phyloP scores from a whole-genome alignment of 1,140 invertebrate genomes.

The Saccostrea cuccullata region DNA sequence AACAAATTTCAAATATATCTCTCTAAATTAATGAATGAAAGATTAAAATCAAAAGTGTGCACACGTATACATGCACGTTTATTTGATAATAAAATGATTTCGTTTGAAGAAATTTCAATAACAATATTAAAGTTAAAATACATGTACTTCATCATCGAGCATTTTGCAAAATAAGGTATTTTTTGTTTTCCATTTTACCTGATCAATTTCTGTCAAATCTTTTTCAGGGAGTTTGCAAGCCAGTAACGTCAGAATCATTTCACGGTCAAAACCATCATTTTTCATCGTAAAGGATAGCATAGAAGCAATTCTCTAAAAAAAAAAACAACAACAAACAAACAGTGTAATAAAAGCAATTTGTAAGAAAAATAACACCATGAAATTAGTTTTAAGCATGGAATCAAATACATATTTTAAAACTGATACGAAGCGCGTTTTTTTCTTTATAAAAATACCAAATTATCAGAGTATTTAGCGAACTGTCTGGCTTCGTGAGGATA shows the following conservation, averaged over 20 bases:
- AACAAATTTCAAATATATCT: not conserved
- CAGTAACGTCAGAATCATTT: not conserved
- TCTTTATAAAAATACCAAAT: too few species aligned
- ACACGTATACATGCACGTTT: not conserved
- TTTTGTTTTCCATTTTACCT: not conserved
- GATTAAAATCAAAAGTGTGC: not conserved
- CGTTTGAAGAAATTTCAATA: too few species aligned
- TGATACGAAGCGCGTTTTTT: too few species aligned
- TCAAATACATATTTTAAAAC: too few species aligned
- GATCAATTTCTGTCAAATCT: conserved; percentile 17
- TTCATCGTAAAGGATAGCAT: not conserved
- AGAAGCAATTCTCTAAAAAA: not conserved
- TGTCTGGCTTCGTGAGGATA: too few species aligned
- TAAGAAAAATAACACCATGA: not conserved
- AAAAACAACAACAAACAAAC: too few species aligned
- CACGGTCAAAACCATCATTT: not conserved
- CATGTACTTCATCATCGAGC: too few species aligned
- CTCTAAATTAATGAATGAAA: not conserved
- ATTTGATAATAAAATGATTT: too few species aligned
- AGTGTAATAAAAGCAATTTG: not conserved
- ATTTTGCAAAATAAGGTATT: too few species aligned
- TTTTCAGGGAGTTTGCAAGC: not conserved
- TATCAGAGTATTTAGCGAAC: too few species aligned
- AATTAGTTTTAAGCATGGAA: too few species aligned
- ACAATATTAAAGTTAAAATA: too few species aligned